phyloP scores from a whole-genome alignment of 1,140 invertebrate species.

The Brachionus koreanus region DNA sequence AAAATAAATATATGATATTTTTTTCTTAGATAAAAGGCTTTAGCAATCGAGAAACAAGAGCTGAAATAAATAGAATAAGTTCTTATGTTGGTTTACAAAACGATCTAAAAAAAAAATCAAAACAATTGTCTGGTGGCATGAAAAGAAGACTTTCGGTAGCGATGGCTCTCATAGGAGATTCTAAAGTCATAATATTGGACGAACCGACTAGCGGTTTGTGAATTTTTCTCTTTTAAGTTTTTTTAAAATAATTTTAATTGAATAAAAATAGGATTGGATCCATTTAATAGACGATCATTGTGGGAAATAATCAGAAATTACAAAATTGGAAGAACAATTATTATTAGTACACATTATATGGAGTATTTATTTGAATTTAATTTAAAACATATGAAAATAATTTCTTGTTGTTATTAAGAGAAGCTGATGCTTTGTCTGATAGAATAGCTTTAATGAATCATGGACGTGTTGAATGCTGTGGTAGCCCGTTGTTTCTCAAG shows the following conservation, averaged over 20 bases:
- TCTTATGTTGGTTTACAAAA: conserved; percentile 62
- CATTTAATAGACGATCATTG: conserved; percentile 76
- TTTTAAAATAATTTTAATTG: background rate
- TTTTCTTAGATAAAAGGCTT: conserved; percentile 65
- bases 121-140: conserved; percentile 64
- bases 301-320: conserved; percentile 70
- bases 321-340: conserved; percentile 68
- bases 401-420: conserved; percentile 57
- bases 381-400: conserved; percentile 43
- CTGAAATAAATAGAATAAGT: conserved; percentile 60
- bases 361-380: conserved; percentile 60
- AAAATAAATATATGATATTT: background rate
- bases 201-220: conserved; percentile 50
- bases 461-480: conserved; percentile 10
- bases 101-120: conserved; percentile 67
- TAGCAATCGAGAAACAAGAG: conserved; percentile 60
- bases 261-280: conserved; percentile 73
- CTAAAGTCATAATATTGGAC: conserved; percentile 57
- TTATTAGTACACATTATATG: conserved; percentile 95
- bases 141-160: conserved; percentile 61
- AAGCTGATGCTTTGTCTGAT: conserved; percentile 88
- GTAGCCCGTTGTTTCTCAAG: conserved; percentile 31
- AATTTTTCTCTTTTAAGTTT: conserved; percentile 64
- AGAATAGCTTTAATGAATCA: conserved; percentile 53
- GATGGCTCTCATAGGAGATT: conserved; percentile 60